phyloP scores from a whole-genome alignment of 2,888 invertebrate genomes.

The Masnerella sp. region DNA sequence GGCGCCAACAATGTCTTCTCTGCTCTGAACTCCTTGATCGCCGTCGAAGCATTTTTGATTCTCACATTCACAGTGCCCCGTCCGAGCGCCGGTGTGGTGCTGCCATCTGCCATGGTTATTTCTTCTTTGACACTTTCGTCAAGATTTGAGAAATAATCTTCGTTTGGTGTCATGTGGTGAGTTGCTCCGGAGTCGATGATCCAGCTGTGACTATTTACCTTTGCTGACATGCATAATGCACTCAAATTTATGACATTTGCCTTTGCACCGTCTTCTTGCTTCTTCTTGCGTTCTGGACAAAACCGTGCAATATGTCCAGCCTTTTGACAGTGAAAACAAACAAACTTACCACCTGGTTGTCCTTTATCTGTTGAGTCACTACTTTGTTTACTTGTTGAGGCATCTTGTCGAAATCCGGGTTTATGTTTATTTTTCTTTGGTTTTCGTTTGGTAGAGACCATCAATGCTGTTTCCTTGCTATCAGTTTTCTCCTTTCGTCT shows the following conservation, averaged over 20 bases:
- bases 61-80: slow-evolving; percentile 54
- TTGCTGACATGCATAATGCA: neutral
- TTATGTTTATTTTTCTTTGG: neutral
- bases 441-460: neutral
- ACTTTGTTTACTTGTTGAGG: neutral
- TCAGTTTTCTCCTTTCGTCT: slow-evolving; percentile 20
- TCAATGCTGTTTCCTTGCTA: neutral
- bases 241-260: neutral
- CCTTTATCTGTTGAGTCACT: neutral
- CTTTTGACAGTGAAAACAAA: slow-evolving; percentile 1
- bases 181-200: slow-evolving; percentile 35
- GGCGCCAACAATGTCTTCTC: slow-evolving; percentile 29
- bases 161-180: slow-evolving; percentile 39
- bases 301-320: neutral
- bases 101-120: slow-evolving; percentile 27
- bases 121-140: neutral
- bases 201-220: slow-evolving; percentile 8
- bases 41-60: slow-evolving; percentile 24
- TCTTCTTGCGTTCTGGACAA: slow-evolving; percentile 12
- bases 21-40: slow-evolving; percentile 4
- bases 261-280: neutral
- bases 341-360: neutral
- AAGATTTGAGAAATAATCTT: slow-evolving; percentile 27
- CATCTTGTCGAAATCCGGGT: slow-evolving; percentile 1
- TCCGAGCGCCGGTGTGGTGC: slow-evolving; percentile 23